Evolutionary conservation across 37 sponge, comb jelly and placozoan species (phyloP).

Genomic region (Cladorhizidae sp.): DNA sequence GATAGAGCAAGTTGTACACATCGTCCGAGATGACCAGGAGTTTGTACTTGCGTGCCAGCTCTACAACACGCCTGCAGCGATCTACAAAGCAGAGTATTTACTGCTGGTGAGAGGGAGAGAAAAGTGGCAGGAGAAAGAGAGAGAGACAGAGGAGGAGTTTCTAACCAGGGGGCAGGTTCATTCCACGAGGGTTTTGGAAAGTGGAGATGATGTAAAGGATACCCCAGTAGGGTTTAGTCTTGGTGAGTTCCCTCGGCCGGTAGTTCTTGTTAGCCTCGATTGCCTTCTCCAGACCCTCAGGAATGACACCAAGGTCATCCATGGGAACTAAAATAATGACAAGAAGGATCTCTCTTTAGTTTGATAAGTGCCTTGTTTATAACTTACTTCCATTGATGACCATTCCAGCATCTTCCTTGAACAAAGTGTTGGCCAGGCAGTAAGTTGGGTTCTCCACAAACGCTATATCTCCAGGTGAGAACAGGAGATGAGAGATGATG

Average conservation of each 20-base stretch:
- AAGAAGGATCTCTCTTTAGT: background rate
- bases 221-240: slow-evolving; percentile 65
- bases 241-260: slow-evolving; percentile 39
- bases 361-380: background rate
- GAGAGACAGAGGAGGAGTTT: background rate
- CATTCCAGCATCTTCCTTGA: slow-evolving; percentile 30
- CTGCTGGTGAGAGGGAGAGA: background rate
- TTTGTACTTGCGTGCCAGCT: slow-evolving; percentile 74
- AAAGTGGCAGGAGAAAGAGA: background rate
- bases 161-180: slow-evolving; percentile 59
- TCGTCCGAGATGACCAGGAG: slow-evolving; percentile 82
- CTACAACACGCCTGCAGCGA: slow-evolving; percentile 58
- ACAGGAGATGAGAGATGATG: slow-evolving; percentile 49
- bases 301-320: slow-evolving; percentile 71
- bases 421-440: slow-evolving; percentile 57
- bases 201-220: slow-evolving; percentile 75
- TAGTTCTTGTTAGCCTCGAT: slow-evolving; percentile 27
- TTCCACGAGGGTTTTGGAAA: slow-evolving; percentile 85
- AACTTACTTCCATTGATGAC: slow-evolving; percentile 11
- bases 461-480: slow-evolving; percentile 66
- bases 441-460: slow-evolving; percentile 77
- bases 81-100: slow-evolving; percentile 20
- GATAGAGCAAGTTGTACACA: slow-evolving; percentile 84
- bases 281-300: slow-evolving; percentile 62
- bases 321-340: slow-evolving; percentile 47